A percentile compares a stretch with the other conserved stretches of the same genome.
Conservation (phyloP, 2,113 vertebrate species). For the Ranitomeya variabilis region DNA sequence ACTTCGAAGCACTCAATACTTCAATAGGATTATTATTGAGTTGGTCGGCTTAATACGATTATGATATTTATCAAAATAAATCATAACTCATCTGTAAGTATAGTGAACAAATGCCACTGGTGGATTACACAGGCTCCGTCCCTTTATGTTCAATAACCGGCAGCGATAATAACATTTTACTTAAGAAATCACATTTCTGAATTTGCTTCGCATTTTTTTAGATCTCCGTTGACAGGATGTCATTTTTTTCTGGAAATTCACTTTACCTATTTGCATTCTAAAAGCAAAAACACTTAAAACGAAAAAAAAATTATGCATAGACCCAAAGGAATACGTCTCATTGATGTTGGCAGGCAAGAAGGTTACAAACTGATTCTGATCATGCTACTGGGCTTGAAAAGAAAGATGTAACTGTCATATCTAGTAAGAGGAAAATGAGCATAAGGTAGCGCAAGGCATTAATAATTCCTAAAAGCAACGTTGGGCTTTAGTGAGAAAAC, state of each 20-base stretch:
- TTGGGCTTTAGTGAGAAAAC: constrained; percentile 21
- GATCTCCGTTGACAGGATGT: constrained; percentile 19
- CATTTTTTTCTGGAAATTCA: constrained; percentile 1
- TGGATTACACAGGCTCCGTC: background rate
- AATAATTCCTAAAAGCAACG: constrained; percentile 38
- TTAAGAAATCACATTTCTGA: background rate
- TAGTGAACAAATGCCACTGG: background rate
- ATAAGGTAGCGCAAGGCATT: constrained; percentile 22
- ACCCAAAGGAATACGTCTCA: constrained; percentile 37
- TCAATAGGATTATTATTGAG: constrained; percentile 31
- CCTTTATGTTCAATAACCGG: background rate
- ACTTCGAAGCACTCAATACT: background rate
- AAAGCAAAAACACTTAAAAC: constrained; percentile 28
- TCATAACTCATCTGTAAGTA: background rate
- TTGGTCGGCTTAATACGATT: constrained; percentile 1
- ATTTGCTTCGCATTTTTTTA: background rate
- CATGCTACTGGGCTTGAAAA: constrained; percentile 41
- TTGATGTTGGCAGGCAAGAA: constrained; percentile 40
- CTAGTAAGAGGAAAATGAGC: constrained; percentile 40
- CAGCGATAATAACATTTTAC: constrained; percentile 13
- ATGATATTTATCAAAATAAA: constrained; percentile 23
- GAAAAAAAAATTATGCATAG: constrained; percentile 37
- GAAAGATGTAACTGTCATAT: constrained; percentile 48
- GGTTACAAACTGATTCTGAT: constrained; percentile 42
- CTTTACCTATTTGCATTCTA: constrained; percentile 34